A percentile compares a stretch with the other conserved stretches of the same genome.
Conservation (phyloP, 2,113 vertebrate species). For the Poecile atricapillus region DNA sequence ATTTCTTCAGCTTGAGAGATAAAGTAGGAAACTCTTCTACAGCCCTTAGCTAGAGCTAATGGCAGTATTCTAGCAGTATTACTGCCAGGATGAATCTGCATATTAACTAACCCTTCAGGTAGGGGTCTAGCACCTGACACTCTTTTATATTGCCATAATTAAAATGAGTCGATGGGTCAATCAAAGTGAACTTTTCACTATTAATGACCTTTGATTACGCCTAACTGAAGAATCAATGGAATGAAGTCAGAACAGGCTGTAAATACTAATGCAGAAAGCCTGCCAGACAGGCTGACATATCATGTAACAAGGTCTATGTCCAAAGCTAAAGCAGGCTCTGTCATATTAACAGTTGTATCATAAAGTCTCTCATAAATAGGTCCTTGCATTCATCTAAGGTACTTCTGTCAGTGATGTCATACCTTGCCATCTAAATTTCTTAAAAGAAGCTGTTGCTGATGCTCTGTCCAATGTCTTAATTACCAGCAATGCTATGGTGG, state of each 20-base stretch:
- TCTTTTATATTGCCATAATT: conserved; percentile 33
- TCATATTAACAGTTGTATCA: neutral
- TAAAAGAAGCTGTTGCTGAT: neutral
- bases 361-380: neutral
- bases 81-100: neutral
- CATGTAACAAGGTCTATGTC: neutral
- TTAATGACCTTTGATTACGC: conserved; percentile 22
- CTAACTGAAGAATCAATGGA: conserved; percentile 9
- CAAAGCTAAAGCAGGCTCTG: neutral
- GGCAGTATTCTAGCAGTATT: neutral
- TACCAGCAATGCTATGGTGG: neutral
- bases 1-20: neutral
- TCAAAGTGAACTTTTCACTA: conserved; percentile 38
- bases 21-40: neutral
- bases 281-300: neutral
- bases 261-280: neutral
- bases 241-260: neutral
- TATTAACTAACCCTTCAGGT: neutral
- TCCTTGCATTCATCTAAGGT: neutral
- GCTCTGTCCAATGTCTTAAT: neutral
- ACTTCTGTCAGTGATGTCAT: neutral
- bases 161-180: conserved; percentile 1
- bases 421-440: neutral
- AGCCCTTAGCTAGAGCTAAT: neutral
- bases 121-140: neutral